Evolutionary conservation across 2,888 invertebrate species (phyloP).

Genomic region (Oasisia sp.): DNA sequence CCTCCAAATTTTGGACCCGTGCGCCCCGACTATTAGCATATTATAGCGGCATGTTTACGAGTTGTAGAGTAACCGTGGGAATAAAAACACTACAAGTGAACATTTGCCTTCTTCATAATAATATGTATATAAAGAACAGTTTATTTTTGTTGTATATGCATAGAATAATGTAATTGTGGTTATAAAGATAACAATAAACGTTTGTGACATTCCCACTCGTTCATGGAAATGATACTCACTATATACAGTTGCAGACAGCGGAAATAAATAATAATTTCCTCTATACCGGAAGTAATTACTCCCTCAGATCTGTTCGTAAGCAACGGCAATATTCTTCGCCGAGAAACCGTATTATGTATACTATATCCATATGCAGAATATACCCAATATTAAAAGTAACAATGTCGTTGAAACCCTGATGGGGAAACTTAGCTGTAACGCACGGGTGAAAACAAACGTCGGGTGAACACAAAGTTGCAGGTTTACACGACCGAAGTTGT

Average conservation of each 20-base stretch:
- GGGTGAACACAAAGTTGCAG: background rate
- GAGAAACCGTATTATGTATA: background rate
- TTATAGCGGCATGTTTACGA: background rate
- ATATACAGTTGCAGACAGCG: background rate
- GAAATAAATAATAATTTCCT: background rate
- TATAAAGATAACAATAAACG: conserved; percentile 3
- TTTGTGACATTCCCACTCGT: background rate
- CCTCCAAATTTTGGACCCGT: too few relatives aligned
- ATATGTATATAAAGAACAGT: background rate
- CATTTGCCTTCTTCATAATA: background rate
- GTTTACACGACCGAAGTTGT: background rate
- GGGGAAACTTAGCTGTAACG: background rate
- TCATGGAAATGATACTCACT: background rate
- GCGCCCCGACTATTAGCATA: too few relatives aligned
- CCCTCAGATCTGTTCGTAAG: background rate
- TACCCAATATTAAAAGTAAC: background rate
- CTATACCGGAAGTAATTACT: background rate
- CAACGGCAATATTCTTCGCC: background rate
- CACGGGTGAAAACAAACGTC: background rate
- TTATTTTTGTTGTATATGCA: background rate
- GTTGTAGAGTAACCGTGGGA: background rate
- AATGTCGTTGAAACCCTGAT: background rate
- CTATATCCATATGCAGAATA: background rate
- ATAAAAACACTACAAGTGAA: background rate
- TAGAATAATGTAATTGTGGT: background rate